These are phyloP conservation scores for Neuroscelio doddi DNA, from an alignment of 2,888 invertebrate species.

Conservation along the genomic window DNA sequence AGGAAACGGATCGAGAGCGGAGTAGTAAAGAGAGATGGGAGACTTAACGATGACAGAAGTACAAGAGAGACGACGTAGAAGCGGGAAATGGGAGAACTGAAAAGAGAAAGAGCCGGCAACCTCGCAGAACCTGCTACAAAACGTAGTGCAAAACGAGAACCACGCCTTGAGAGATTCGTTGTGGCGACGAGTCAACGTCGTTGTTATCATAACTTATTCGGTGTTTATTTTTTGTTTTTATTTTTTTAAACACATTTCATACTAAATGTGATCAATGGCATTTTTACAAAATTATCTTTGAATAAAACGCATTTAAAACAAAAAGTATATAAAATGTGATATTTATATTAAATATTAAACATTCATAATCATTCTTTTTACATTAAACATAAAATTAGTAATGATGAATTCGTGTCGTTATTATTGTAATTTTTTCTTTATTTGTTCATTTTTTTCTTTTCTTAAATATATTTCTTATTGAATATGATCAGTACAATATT, in stretches of 20 bases:
- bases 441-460: too few relatives aligned
- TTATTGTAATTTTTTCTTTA: too few relatives aligned
- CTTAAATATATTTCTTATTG: too few relatives aligned
- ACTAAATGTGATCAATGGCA: conserved; percentile 59
- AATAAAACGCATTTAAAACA: too few relatives aligned
- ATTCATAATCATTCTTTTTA: too few relatives aligned
- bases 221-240: conserved; percentile 46
- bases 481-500: too few relatives aligned
- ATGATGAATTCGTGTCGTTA: too few relatives aligned
- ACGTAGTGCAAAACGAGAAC: conserved; percentile 61
- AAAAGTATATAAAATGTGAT: too few relatives aligned
- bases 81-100: conserved; percentile 36
- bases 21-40: conserved; percentile 23
- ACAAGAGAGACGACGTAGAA: conserved; percentile 37
- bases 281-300: too few relatives aligned
- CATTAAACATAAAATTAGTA: too few relatives aligned
- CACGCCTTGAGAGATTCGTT: conserved; percentile 48
- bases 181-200: conserved; percentile 38
- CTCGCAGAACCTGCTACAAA: conserved; percentile 62
- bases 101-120: conserved; percentile 60
- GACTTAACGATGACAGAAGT: conserved; percentile 39
- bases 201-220: conserved; percentile 24
- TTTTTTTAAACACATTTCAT: conserved; percentile 51
- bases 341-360: too few relatives aligned
- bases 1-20: conserved; percentile 24